Percentiles rank a stretch among this genome's conserved stretches.
Evolutionary conservation across 2,113 vertebrate species (phyloP).

Genomic region (Amphilophus citrinellus): DNA sequence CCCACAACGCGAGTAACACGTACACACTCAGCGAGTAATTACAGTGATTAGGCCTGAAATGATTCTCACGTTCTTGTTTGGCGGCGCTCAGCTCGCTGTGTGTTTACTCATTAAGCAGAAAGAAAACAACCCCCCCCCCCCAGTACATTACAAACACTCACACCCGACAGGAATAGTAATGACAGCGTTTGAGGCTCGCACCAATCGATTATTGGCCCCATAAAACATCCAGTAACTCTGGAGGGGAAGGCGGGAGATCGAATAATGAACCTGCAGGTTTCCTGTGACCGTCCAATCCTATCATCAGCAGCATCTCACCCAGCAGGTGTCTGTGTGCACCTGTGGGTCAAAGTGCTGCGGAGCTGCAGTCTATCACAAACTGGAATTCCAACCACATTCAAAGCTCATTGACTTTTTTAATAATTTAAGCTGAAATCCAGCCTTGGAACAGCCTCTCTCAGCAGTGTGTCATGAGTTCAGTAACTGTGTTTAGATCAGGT

Average conservation of each 20-base stretch:
- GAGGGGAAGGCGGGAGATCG: background rate
- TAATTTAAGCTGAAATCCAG: background rate
- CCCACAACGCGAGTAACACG: background rate
- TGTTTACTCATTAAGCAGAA: slow-evolving; percentile 41
- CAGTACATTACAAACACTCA: background rate
- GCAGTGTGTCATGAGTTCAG: background rate
- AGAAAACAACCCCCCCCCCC: slow-evolving; percentile 7
- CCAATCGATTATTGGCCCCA: background rate
- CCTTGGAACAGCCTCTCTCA: background rate
- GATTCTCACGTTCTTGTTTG: slow-evolving; percentile 42
- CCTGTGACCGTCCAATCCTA: background rate
- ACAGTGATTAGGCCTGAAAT: slow-evolving; percentile 53
- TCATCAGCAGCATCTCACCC: background rate
- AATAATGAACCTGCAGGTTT: background rate
- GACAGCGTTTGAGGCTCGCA: background rate
- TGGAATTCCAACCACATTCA: slow-evolving; percentile 8
- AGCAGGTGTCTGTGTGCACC: background rate
- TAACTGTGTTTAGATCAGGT: background rate
- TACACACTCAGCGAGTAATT: slow-evolving; percentile 44
- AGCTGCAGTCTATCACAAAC: background rate
- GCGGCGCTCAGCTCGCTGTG: slow-evolving; percentile 9
- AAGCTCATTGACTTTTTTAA: background rate
- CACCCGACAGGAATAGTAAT: background rate
- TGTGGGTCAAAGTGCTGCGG: background rate
- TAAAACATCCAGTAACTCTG: background rate